Conservation (phyloP, 2,797 vertebrate genomes). For the Enteromius thamalakanensis region DNA sequence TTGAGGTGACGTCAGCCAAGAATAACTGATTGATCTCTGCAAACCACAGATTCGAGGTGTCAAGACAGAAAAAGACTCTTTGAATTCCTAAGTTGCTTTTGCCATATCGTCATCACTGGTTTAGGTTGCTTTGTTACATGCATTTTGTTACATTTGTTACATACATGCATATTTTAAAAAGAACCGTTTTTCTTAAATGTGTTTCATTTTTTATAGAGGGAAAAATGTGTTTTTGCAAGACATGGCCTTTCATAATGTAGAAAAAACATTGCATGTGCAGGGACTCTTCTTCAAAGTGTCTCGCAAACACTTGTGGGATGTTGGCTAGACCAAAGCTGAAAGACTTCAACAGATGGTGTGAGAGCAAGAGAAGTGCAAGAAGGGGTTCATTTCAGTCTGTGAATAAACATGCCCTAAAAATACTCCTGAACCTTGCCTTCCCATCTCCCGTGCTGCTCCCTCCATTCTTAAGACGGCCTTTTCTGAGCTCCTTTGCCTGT, state of each 20-base stretch:
- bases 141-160: no score
- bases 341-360: constrained; percentile 70
- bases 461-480: constrained; percentile 35
- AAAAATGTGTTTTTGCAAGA: background rate
- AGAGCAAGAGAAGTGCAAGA: constrained; percentile 71
- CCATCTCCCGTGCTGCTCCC: constrained; percentile 47
- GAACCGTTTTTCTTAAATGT: background rate
- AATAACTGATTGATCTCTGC: constrained; percentile 20
- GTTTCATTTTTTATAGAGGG: background rate
- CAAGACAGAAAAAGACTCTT: constrained; percentile 33
- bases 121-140: background rate
- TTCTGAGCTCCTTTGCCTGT: constrained; percentile 13
- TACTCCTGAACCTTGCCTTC: constrained; percentile 69
- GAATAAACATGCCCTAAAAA: constrained; percentile 84
- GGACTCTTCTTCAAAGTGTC: constrained; percentile 4
- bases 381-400: constrained; percentile 77
- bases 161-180: background rate
- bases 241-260: background rate
- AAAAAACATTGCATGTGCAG: background rate
- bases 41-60: constrained; percentile 26
- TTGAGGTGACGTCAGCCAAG: constrained; percentile 55
- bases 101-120: background rate
- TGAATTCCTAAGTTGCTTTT: background rate
- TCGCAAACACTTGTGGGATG: constrained; percentile 9
- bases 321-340: constrained; percentile 69